Conservation (phyloP, 2,113 vertebrate species). For the Apodemus sylvaticus region DNA sequence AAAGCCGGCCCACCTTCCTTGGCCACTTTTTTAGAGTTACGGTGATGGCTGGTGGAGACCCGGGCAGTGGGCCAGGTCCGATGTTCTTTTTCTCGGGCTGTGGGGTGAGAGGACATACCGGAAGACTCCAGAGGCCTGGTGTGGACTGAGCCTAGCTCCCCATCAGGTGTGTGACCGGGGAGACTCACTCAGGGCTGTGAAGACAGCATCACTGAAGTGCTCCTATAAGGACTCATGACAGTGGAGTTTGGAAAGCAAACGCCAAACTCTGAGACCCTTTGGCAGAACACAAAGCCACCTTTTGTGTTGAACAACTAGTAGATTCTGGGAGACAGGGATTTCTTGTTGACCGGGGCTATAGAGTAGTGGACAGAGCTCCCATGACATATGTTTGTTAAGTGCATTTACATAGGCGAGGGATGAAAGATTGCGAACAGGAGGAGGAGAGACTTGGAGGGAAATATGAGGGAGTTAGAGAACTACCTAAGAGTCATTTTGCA, state of each 20-base stretch:
- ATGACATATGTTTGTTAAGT: too few species aligned
- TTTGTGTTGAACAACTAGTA: not conserved
- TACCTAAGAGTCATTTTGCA: not conserved
- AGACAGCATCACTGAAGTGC: not conserved
- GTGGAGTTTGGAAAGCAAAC: not conserved
- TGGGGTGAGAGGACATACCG: rapidly evolving
- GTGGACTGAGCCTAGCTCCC: not conserved
- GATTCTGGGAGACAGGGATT: not conserved
- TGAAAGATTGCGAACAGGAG: not conserved
- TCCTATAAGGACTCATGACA: not conserved
- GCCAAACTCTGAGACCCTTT: not conserved
- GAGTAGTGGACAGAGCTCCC: not conserved
- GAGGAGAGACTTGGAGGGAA: not conserved
- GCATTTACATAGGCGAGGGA: not conserved
- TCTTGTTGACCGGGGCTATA: not conserved
- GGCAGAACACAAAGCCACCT: not conserved
- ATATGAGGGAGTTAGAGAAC: not conserved
- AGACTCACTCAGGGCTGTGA: not conserved
- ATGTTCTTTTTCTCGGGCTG: not conserved
- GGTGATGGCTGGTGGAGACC: not conserved
- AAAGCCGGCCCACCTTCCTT: slow-evolving; percentile 61
- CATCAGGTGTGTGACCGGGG: too few species aligned
- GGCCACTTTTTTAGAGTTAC: slow-evolving; percentile 27
- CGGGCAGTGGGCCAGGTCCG: not conserved
- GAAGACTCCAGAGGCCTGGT: not conserved